Conservation (phyloP, 2,797 vertebrate genomes). For the Clarias laeviceps region DNA sequence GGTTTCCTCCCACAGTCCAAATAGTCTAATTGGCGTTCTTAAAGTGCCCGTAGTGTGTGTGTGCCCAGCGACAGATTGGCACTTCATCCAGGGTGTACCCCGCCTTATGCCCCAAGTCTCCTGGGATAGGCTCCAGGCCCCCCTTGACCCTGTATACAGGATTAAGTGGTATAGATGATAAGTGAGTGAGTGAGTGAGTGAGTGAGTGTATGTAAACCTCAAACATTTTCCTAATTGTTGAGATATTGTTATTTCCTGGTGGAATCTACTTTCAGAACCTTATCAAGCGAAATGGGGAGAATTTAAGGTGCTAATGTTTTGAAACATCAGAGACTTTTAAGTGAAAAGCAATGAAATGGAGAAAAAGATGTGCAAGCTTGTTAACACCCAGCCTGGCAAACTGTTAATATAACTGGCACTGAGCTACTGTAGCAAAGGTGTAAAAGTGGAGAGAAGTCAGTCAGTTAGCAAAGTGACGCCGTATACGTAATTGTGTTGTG, state of each 20-base stretch:
- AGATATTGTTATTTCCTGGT: neutral
- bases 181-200: too few relatives aligned
- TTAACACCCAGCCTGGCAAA: neutral
- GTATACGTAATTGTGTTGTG: neutral
- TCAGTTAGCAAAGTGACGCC: neutral
- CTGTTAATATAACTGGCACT: neutral
- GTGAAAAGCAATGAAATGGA: neutral
- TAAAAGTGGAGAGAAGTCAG: neutral
- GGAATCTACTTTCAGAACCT: neutral
- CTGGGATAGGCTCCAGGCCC: too few relatives aligned
- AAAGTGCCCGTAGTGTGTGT: too few relatives aligned
- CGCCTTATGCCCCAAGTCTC: too few relatives aligned
- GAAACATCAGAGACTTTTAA: neutral
- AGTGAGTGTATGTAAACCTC: neutral
- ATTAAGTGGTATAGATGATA: too few relatives aligned
- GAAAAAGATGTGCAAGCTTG: neutral
- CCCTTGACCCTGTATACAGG: too few relatives aligned
- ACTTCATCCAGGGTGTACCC: too few relatives aligned
- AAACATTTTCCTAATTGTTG: neutral
- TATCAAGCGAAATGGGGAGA: neutral
- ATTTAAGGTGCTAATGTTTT: constrained; percentile 9
- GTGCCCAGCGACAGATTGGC: too few relatives aligned
- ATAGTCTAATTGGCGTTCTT: too few relatives aligned
- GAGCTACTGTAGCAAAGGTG: neutral
- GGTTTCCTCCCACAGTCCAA: too few relatives aligned